Base-by-base conservation (phyloP, 2,888 invertebrate species). In the Ormyrus pomaceus region DNA sequence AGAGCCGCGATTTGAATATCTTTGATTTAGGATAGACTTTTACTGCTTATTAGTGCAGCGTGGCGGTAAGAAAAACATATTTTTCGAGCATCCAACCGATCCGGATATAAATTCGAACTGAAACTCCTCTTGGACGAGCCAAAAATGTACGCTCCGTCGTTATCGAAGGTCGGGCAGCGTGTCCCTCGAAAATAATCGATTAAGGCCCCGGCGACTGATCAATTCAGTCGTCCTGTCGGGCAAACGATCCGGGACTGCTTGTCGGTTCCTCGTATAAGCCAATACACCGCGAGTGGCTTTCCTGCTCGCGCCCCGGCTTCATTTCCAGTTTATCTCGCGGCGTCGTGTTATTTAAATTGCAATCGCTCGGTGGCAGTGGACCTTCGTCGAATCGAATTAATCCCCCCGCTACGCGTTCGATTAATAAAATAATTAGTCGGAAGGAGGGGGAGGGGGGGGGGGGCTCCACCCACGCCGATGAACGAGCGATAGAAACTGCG, bases 361-460 rank as follows among this genome's bases (percentile, higher is more conserved):
- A 61, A 6, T 59, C 13, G 70, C 9, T 8, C 19, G 2, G 62
- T 4, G 46, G 9, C 19, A 2, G 62, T 4, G 46, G 9, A 62
- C 46, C 7, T 46, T 59, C 48, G 58, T 5, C 70, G 58, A 70
- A 59, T 70, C 55, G 48, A 59, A 58, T 70, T 59, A 10, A 70
- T 59, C 46, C n/a, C 19, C 19, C 70, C 7, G 19, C 19, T 11
- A 19, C n/a, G 5, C 2, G 6, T 13, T 13, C 82, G 87, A 88
- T 86, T 87, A 87, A 87, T 87, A 85, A 84, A 85, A 86, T 84
- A 85, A 86, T 87, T 87, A 85, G 83, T 81, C 75, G 75, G 82
- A 53, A 77, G 83, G 84, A 80, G 83, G 80, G 82, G 10, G 51
- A 74, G 82, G 56, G 76, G 83, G 84, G 81, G 83, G 80, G 82